These are phyloP conservation scores for Diaphora mendica DNA, from an alignment of 2,888 invertebrate species.

Conservation along the genomic window DNA sequence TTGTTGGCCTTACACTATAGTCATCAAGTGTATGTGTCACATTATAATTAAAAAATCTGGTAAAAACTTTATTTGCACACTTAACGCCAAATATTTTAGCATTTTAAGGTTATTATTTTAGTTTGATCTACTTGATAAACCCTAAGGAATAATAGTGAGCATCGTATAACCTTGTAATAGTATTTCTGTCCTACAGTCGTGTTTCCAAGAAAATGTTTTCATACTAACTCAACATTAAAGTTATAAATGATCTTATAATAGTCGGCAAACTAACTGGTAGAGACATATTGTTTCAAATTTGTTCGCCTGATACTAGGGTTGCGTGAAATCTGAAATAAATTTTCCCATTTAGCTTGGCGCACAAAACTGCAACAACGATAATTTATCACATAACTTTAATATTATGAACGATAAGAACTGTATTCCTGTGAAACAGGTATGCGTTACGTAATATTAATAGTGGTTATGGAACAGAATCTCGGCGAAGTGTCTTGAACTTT, in stretches of 20 bases:
- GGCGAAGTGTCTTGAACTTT: conserved; percentile 60
- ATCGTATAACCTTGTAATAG: neutral
- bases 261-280: conserved; percentile 15
- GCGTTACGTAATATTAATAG: conserved; percentile 26
- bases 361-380: conserved; percentile 69
- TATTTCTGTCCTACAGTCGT: neutral
- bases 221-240: conserved; percentile 6
- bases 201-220: conserved; percentile 1
- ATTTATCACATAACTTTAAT: conserved; percentile 76
- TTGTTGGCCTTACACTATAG: too few relatives aligned
- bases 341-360: conserved; percentile 63
- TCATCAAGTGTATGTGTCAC: too few relatives aligned
- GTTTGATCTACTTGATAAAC: neutral
- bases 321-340: conserved; percentile 59
- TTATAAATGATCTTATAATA: conserved; percentile 24
- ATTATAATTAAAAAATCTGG: too few relatives aligned
- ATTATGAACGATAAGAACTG: conserved; percentile 77
- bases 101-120: neutral
- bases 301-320: conserved; percentile 32
- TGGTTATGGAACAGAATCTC: conserved; percentile 33
- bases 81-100: neutral
- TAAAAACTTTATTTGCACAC: neutral
- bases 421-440: conserved; percentile 52
- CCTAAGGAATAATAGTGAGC: neutral
- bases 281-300: conserved; percentile 31